Conservation (phyloP, 2,888 invertebrate genomes). For the Agonopterix subpropinquella region DNA sequence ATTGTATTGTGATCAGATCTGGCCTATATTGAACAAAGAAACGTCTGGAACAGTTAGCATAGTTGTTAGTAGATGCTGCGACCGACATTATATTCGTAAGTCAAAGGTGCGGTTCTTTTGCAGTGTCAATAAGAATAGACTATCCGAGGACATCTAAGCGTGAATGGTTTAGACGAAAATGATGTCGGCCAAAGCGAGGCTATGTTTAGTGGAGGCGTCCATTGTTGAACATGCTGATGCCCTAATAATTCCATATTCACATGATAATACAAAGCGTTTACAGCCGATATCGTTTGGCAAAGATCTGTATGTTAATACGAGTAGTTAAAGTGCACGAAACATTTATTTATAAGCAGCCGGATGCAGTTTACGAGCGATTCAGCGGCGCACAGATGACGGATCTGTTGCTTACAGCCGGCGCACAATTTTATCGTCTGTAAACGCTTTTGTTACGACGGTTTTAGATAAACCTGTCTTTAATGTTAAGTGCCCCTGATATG, state of each 20-base stretch:
- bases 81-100: not conserved
- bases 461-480: not conserved
- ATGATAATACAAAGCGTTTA: too few relatives aligned
- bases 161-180: not conserved
- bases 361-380: too few relatives aligned
- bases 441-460: not conserved
- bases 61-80: not conserved
- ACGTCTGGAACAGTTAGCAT: not conserved
- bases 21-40: constrained; percentile 3
- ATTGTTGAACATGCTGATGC: too few relatives aligned
- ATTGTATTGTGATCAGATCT: constrained; percentile 2
- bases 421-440: not conserved
- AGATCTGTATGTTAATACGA: too few relatives aligned
- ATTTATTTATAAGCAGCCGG: too few relatives aligned
- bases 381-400: too few relatives aligned
- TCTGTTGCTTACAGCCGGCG: too few relatives aligned
- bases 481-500: not conserved
- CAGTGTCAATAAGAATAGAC: too few relatives aligned
- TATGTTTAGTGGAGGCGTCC: not conserved
- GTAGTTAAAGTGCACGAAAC: too few relatives aligned
- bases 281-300: too few relatives aligned
- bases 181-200: not conserved
- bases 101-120: not conserved
- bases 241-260: too few relatives aligned
- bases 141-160: too few relatives aligned